A percentile compares a stretch with the other conserved stretches of the same genome.
phyloP scores from a whole-genome alignment of 2,113 vertebrate species.

The Rhipidura dahli region DNA sequence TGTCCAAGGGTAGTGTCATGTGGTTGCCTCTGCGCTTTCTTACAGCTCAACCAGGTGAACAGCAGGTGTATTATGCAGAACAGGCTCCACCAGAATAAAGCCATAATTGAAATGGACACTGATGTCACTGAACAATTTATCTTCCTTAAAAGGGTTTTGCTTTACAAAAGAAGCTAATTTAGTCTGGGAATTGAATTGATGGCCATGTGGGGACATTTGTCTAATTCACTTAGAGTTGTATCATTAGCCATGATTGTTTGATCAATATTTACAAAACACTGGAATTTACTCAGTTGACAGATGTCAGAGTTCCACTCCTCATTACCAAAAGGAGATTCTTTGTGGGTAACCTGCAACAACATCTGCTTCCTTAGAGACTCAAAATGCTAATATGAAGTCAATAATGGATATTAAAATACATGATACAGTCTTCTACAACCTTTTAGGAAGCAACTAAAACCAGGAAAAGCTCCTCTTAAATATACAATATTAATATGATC shows the following conservation, averaged over 20 bases:
- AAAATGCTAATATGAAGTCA: slow-evolving; percentile 1
- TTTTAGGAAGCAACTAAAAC: not conserved
- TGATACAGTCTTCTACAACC: not conserved
- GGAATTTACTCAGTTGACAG: slow-evolving; percentile 55
- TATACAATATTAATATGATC: not conserved
- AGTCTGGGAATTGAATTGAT: slow-evolving; percentile 66
- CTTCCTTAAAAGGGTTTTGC: slow-evolving; percentile 58
- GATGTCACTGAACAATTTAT: slow-evolving; percentile 57
- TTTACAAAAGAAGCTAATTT: slow-evolving; percentile 59
- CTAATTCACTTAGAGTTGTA: slow-evolving; percentile 67
- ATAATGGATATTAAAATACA: not conserved
- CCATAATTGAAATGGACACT: slow-evolving; percentile 52
- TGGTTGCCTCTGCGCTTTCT: not conserved
- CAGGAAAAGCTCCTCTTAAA: not conserved
- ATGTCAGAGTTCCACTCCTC: slow-evolving; percentile 24
- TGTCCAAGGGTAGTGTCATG: too few species aligned
- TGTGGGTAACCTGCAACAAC: not conserved
- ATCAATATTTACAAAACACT: slow-evolving; percentile 70
- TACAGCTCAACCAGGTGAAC: not conserved
- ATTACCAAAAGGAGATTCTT: slow-evolving; percentile 23
- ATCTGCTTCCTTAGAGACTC: not conserved
- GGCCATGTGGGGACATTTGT: slow-evolving; percentile 58
- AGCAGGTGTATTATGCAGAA: not conserved
- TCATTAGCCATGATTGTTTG: slow-evolving; percentile 68
- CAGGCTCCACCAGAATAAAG: not conserved